Evolutionary conservation across 2,888 invertebrate genomes (phyloP).

Genomic region (Leptodirus hochenwartii): DNA sequence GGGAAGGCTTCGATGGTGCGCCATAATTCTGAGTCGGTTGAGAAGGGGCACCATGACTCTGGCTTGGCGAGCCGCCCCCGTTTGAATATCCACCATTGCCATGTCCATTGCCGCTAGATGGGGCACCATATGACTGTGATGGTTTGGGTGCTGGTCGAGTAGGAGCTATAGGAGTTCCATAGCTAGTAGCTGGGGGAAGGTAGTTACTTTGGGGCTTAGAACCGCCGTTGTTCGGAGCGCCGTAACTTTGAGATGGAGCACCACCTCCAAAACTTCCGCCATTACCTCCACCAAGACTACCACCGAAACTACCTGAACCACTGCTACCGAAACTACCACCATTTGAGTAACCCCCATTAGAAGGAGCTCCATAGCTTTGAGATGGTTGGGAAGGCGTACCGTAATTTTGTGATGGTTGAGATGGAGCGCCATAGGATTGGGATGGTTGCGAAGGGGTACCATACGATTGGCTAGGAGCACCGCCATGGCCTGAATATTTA

Average conservation of each 20-base stretch:
- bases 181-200: conserved; percentile 36
- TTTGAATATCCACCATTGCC: conserved; percentile 13
- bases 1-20: conserved; percentile 21
- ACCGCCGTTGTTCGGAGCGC: conserved; percentile 17
- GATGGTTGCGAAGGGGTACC: conserved; percentile 18
- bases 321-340: no score
- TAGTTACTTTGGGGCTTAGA: conserved; percentile 30
- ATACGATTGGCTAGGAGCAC: conserved; percentile 9
- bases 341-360: conserved; percentile 18
- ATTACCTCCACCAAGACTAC: conserved; percentile 12
- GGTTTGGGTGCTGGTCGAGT: conserved; percentile 9
- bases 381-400: conserved; percentile 19
- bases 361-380: conserved; percentile 27
- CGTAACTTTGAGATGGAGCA: conserved; percentile 11
- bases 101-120: conserved; percentile 20
- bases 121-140: conserved; percentile 3
- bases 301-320: conserved; percentile 14
- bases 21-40: conserved; percentile 20
- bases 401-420: conserved; percentile 14
- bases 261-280: conserved; percentile 10
- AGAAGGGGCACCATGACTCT: conserved; percentile 21
- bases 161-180: conserved; percentile 23
- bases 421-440: conserved; percentile 22
- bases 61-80: conserved; percentile 13
- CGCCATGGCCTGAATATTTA: no score